phyloP scores from a whole-genome alignment of 1,140 invertebrate genomes.

The Pogonomyrmex californicus region DNA sequence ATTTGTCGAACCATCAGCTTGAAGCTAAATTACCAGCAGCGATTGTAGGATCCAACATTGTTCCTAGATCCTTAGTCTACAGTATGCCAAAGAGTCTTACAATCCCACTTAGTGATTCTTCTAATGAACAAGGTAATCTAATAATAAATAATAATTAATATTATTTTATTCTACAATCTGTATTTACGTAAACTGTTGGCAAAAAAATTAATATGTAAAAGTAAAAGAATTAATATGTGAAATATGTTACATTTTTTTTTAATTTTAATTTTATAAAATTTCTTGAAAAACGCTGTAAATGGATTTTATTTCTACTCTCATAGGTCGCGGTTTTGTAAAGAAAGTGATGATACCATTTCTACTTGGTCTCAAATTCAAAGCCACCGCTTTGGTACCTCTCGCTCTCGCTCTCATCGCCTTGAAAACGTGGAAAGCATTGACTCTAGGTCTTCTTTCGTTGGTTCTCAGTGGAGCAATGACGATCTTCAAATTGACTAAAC shows the following conservation, averaged over 20 bases:
- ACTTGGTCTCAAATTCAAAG: conserved; percentile 94
- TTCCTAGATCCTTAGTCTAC: conserved; percentile 90
- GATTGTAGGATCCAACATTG: conserved; percentile 84
- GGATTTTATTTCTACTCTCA: conserved; percentile 67
- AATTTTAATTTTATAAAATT: not conserved
- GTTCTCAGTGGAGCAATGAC: conserved; percentile 93
- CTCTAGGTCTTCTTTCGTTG: conserved; percentile 93
- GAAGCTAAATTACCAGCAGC: conserved; percentile 85
- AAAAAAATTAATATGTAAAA: not conserved
- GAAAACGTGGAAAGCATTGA: conserved; percentile 95
- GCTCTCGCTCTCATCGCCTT: conserved; percentile 93
- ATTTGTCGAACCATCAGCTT: conserved; percentile 84
- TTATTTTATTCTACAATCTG: not conserved
- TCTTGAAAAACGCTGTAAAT: conserved; percentile 50
- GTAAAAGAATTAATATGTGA: not conserved
- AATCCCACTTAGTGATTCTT: conserved; percentile 89
- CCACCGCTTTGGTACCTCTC: conserved; percentile 92
- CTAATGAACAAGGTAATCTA: conserved; percentile 88
- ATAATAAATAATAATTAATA: not conserved
- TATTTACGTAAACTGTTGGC: not conserved
- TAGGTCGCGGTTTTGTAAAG: conserved; percentile 93
- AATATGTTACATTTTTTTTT: no score
- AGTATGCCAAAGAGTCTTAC: conserved; percentile 90
- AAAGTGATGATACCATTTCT: conserved; percentile 94
- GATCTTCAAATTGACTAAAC: conserved; percentile 94